A percentile compares a stretch with the other conserved stretches of the same genome.
phyloP scores from a whole-genome alignment of 1,140 invertebrate species.

The Anastrepha obliqua region DNA sequence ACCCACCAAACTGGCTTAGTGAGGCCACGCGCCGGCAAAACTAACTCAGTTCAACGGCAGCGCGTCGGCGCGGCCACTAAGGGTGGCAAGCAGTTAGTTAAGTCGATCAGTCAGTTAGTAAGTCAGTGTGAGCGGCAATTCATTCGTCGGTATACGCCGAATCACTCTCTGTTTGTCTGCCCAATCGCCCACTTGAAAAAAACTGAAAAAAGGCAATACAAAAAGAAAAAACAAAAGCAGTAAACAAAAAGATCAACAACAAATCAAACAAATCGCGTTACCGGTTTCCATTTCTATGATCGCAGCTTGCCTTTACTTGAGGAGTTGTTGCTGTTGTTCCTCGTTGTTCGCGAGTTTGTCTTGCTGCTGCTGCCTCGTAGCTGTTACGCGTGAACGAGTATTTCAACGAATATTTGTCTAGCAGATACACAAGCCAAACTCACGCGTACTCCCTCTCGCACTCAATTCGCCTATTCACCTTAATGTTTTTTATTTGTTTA shows the following conservation, averaged over 20 bases:
- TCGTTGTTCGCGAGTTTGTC: conserved; percentile 17
- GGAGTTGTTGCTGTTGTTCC: background rate
- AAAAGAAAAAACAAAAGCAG: background rate
- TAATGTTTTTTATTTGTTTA: background rate
- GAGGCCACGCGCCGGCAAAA: conserved; percentile 23
- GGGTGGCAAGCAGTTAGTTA: background rate
- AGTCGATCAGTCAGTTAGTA: conserved; percentile 49
- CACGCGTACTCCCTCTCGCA: background rate
- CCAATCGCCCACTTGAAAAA: background rate
- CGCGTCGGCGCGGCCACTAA: background rate
- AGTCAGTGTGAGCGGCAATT: background rate
- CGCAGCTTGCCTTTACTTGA: background rate
- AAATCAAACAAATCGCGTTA: background rate
- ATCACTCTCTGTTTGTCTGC: background rate
- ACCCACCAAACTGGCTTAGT: conserved; percentile 32
- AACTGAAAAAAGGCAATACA: background rate
- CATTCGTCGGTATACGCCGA: too few species aligned
- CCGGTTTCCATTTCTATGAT: conserved; percentile 31
- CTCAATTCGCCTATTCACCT: background rate
- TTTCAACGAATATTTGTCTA: conserved; percentile 6
- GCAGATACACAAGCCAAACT: background rate
- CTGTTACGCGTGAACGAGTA: conserved; percentile 23
- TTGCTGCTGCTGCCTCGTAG: background rate
- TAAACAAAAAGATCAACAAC: background rate
- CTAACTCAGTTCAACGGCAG: background rate